phyloP scores from a whole-genome alignment of 2,797 vertebrate species.

The Sternotherus odoratus region DNA sequence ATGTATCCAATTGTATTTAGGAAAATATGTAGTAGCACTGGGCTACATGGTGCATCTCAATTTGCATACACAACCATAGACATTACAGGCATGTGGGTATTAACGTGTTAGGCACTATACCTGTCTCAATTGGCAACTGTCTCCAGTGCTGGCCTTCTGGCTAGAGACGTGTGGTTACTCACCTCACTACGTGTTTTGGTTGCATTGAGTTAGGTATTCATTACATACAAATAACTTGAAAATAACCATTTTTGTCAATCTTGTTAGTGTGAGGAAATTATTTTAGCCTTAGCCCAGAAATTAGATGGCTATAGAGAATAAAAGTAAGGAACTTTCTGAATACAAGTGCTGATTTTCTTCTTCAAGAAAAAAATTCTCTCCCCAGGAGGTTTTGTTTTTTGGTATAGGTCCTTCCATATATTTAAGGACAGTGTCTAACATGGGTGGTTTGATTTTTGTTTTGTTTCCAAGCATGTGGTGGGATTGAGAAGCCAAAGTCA shows the following conservation, averaged over 20 bases:
- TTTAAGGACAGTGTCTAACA: background rate
- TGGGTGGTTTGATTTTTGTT: background rate
- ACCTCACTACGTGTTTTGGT: background rate
- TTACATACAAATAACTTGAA: background rate
- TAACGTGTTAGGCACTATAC: background rate
- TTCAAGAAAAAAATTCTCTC: background rate
- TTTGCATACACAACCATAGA: background rate
- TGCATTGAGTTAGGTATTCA: background rate
- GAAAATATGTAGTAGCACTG: background rate
- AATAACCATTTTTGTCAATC: background rate
- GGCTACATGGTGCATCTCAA: background rate
- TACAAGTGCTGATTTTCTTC: background rate
- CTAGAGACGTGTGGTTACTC: background rate
- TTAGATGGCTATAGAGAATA: background rate
- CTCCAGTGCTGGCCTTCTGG: background rate
- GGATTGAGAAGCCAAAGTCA: background rate
- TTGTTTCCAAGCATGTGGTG: background rate
- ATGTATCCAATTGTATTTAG: background rate
- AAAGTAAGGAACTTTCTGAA: background rate
- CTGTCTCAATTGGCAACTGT: background rate
- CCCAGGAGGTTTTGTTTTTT: background rate
- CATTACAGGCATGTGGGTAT: background rate
- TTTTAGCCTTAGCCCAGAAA: background rate
- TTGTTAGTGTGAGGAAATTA: background rate
- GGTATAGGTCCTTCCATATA: background rate